Evolutionary conservation across 2,113 vertebrate genomes (phyloP).

Genomic region (Eleginops maclovinus): DNA sequence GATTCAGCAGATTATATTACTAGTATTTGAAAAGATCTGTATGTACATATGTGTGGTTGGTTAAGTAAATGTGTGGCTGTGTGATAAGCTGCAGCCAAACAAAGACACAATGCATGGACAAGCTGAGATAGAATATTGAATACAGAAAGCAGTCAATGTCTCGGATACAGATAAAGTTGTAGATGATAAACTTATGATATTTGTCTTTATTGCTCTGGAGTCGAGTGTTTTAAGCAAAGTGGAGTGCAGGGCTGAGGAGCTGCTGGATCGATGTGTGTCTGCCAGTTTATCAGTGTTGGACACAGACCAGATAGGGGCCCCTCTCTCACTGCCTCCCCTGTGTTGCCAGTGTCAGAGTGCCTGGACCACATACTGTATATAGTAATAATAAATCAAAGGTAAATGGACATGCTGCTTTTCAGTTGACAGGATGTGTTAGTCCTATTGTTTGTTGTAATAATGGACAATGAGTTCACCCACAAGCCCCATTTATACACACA

Average conservation of each 20-base stretch:
- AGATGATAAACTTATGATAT: constrained; percentile 42
- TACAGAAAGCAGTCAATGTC: neutral
- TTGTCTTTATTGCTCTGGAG: constrained; percentile 21
- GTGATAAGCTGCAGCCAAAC: constrained; percentile 23
- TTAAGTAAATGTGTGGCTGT: constrained; percentile 26
- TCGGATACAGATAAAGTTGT: constrained; percentile 17
- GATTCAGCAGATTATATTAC: constrained; percentile 14
- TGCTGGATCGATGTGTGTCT: constrained; percentile 48
- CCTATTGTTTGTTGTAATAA: neutral
- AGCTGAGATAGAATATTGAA: neutral
- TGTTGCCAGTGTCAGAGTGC: constrained; percentile 29
- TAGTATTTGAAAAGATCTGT: constrained; percentile 42
- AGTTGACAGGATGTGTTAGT: neutral
- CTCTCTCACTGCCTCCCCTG: constrained; percentile 22
- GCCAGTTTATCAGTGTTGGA: constrained; percentile 66
- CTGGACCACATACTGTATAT: neutral
- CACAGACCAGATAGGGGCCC: constrained; percentile 44
- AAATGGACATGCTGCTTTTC: constrained; percentile 18
- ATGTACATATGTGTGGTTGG: constrained; percentile 35
- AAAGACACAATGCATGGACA: constrained; percentile 16
- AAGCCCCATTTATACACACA: neutral
- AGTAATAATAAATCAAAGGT: constrained; percentile 19
- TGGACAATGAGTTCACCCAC: neutral
- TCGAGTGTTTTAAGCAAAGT: constrained; percentile 17
- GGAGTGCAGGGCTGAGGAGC: constrained; percentile 16